Conservation (phyloP, 2,113 vertebrate species). For the Probosciger aterrimus region DNA sequence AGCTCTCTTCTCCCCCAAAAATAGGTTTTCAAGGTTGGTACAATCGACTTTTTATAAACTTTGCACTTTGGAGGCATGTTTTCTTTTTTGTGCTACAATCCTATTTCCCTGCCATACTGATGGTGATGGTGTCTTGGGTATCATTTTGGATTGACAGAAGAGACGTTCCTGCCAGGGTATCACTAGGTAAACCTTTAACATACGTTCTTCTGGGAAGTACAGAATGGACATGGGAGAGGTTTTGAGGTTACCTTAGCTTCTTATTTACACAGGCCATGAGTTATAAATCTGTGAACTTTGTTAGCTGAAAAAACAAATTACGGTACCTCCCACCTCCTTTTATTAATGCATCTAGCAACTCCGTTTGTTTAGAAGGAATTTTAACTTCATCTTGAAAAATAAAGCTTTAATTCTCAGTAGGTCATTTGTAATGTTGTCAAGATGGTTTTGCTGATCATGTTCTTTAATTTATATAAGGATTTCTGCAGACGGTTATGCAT, state of each 20-base stretch:
- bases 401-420: background rate
- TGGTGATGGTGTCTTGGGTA: slow-evolving; percentile 92
- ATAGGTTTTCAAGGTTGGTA: slow-evolving; percentile 79
- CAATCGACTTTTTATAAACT: slow-evolving; percentile 90
- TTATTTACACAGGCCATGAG: background rate
- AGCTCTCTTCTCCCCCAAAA: background rate
- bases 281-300: background rate
- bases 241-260: background rate
- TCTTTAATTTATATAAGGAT: background rate
- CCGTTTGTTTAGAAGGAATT: background rate
- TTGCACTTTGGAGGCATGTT: slow-evolving; percentile 88
- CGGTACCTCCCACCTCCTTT: background rate
- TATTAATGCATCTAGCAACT: background rate
- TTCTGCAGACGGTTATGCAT: background rate
- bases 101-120: slow-evolving; percentile 91
- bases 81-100: slow-evolving; percentile 96
- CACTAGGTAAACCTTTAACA: slow-evolving; percentile 79
- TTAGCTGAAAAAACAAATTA: background rate
- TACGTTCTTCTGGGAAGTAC: background rate
- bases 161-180: slow-evolving; percentile 88
- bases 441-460: background rate
- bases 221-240: background rate
- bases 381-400: background rate
- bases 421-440: background rate
- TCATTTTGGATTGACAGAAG: slow-evolving; percentile 93